These are phyloP conservation scores for Drosophila rufa DNA, from an alignment of 1,140 invertebrate genomes.

Conservation along the genomic window DNA sequence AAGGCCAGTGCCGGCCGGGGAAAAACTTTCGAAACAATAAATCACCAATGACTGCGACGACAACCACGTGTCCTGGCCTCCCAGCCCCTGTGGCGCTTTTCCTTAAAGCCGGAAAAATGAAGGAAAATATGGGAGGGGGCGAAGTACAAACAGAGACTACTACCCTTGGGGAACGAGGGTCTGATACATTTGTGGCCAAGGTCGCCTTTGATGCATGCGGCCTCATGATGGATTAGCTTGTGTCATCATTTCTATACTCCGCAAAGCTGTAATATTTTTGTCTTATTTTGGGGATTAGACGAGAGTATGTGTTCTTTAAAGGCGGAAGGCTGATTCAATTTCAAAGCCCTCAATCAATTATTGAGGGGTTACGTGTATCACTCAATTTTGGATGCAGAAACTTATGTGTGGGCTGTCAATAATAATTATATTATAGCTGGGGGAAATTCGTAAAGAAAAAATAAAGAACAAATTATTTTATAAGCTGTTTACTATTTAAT, in stretches of 20 bases:
- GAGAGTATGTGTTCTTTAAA: conserved; percentile 6
- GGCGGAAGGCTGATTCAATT: not conserved
- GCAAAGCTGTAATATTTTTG: conserved; percentile 14
- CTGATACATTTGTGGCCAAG: conserved; percentile 17
- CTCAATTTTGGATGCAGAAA: not conserved
- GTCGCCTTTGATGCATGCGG: conserved; percentile 19
- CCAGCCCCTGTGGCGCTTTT: conserved; percentile 8
- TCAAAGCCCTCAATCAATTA: conserved; percentile 15
- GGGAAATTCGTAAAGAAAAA: too few relatives aligned
- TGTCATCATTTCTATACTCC: conserved; percentile 19
- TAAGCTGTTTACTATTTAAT: not conserved
- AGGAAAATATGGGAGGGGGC: conserved; percentile 7
- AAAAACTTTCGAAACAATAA: conserved; percentile 72
- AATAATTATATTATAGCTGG: not conserved
- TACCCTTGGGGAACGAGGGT: conserved; percentile 27
- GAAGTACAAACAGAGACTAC: conserved; percentile 25
- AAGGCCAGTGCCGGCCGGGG: conserved; percentile 15
- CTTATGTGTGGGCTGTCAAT: not conserved
- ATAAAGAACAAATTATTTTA: too few relatives aligned
- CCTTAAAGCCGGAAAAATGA: conserved; percentile 24
- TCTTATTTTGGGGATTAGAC: conserved; percentile 19
- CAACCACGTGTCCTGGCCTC: conserved; percentile 35
- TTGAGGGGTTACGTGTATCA: too few relatives aligned
- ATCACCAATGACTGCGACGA: conserved; percentile 70
- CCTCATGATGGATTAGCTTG: conserved; percentile 46